Base-by-base conservation (phyloP, 2,797 vertebrate genomes). In the Anolis apletophallus region DNA sequence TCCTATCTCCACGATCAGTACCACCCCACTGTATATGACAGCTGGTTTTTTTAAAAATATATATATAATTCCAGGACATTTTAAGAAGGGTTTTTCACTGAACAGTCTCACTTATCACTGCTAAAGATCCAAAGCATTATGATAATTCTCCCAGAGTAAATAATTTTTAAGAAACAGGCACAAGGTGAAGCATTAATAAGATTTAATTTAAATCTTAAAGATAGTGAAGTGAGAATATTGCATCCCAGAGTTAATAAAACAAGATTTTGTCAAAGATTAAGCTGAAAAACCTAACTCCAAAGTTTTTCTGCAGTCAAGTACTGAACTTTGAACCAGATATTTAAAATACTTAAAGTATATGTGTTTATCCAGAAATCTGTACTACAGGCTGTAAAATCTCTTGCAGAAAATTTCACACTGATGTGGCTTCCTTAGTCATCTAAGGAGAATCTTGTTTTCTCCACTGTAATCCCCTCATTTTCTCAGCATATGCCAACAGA, bases 1-100 rank as follows among this genome's bases (percentile, higher is more conserved):
- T 87, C 71, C 54, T 40, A 80, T 59, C 80, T 86, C 80, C 72
- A 91, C 85, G 87, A 83, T 86, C 94, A 94, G 88, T 80, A 94
- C 86, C 81, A 87, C 76, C 74, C 52, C 46, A 90, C 29, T 29
- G 3, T 86, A 88, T 14, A 46, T 40, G 29, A 72, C 80, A 76
- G 61, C 73, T n/a, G 12, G 23, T 40, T 10, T 8, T 14, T 4
- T n/a, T 6, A 46, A 46, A 46, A 46, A 46, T n/a, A n/a, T n/a
- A n/a, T n/a, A n/a, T n/a, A n/a, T 52, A 78, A n/a, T 34, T 26
- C 64, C 3, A 34, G 59, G 61, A 55, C 11, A 79, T 81, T 4
- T 0, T 36, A 16, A 14, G 81, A 84, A 71, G 5, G 14, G 89
- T 69, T 6, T 29, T 11, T 54, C 71, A 46, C 29, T 46, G 29